Conservation (phyloP, 2,797 vertebrate species). For the Hoplostethus atlanticus region DNA sequence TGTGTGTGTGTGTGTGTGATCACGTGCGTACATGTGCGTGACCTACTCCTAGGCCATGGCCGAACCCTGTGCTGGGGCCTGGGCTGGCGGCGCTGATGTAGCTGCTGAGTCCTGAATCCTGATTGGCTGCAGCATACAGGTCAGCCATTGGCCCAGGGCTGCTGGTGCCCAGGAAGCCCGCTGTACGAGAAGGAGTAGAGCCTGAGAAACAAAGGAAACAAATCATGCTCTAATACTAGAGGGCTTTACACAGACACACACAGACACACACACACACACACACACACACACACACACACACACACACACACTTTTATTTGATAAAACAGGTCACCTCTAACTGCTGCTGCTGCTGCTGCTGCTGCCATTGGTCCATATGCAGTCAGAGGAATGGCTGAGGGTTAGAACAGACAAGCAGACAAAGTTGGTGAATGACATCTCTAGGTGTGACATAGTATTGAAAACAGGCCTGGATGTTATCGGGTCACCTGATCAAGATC, state of each 20-base stretch:
- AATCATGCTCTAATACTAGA: constrained; percentile 46
- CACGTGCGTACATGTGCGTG: not conserved
- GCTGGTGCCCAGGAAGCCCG: constrained; percentile 96
- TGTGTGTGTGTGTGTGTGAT: not conserved
- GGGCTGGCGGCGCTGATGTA: constrained; percentile 98
- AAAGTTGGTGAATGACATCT: constrained; percentile 18
- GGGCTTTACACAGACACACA: constrained; percentile 29
- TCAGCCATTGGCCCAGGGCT: constrained; percentile 98
- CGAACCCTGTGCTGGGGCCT: constrained; percentile 94
- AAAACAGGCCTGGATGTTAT: too few species aligned
- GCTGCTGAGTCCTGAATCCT: constrained; percentile 96
- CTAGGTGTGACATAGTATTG: not conserved
- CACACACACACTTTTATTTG: constrained; percentile 60
- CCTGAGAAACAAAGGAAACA: constrained; percentile 76
- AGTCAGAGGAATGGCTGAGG: constrained; percentile 94
- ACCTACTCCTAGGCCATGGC: constrained; percentile 96
- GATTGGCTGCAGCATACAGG: constrained; percentile 96
- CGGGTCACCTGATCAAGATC: not conserved
- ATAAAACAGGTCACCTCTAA: constrained; percentile 85
- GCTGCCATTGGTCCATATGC: constrained; percentile 97
- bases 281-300: constrained; percentile 15
- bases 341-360: constrained; percentile 90
- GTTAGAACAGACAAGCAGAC: constrained; percentile 44
- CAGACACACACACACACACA: constrained; percentile 50
- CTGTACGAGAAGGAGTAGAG: constrained; percentile 94